Evolutionary conservation across 2,888 invertebrate genomes (phyloP).

Genomic region (Cantharis flavilabris): DNA sequence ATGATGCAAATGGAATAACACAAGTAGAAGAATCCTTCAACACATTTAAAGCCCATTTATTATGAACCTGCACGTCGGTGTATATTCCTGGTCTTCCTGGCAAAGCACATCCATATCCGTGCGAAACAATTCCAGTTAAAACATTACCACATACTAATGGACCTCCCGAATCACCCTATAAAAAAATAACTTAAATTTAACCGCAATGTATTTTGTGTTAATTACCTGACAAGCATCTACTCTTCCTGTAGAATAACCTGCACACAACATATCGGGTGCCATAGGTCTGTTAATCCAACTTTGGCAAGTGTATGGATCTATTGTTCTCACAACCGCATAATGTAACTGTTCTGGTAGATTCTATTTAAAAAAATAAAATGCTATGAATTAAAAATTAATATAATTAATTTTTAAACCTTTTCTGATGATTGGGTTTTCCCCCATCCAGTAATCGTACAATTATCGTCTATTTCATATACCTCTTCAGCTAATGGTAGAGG

Average conservation of each 20-base stretch:
- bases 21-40: slow-evolving; percentile 1
- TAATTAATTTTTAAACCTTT: not conserved
- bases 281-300: not conserved
- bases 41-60: slow-evolving; percentile 24
- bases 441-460: slow-evolving; percentile 31
- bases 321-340: slow-evolving; percentile 10
- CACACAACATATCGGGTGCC: slow-evolving; percentile 30
- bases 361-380: not conserved
- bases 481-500: not conserved
- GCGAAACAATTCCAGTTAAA: slow-evolving; percentile 45
- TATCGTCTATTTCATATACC: slow-evolving; percentile 3
- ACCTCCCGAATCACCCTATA: slow-evolving; percentile 41
- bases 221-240: slow-evolving; percentile 34
- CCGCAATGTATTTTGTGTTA: slow-evolving; percentile 11
- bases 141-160: slow-evolving; percentile 41
- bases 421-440: not conserved
- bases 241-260: slow-evolving; percentile 22
- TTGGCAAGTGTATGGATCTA: not conserved
- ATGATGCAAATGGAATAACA: not conserved
- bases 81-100: slow-evolving; percentile 31
- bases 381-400: not conserved
- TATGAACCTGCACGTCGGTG: slow-evolving; percentile 23
- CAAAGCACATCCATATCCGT: slow-evolving; percentile 38
- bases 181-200: not conserved
- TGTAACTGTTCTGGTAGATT: not conserved